These are phyloP conservation scores for Gnathonemus longibarbis DNA, from an alignment of 2,113 vertebrate genomes.

Conservation along the genomic window DNA sequence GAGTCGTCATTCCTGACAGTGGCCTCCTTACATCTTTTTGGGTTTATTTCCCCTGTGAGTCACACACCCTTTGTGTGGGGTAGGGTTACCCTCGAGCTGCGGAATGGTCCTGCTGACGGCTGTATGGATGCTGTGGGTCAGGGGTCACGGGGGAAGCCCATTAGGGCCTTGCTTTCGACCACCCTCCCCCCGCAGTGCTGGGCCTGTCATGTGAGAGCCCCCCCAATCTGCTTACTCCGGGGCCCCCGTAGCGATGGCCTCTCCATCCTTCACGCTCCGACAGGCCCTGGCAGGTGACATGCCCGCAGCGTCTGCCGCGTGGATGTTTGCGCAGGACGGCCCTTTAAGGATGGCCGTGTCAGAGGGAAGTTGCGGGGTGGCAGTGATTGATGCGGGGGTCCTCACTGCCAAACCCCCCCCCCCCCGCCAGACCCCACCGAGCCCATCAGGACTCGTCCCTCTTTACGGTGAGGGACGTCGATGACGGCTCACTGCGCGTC, in stretches of 20 bases:
- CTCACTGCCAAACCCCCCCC: background rate
- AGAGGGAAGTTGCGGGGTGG: background rate
- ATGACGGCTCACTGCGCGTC: background rate
- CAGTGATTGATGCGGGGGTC: background rate
- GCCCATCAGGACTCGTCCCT: background rate
- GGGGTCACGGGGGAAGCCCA: constrained; percentile 41
- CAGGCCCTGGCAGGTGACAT: constrained; percentile 10
- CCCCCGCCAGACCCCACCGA: background rate
- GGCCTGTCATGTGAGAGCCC: background rate
- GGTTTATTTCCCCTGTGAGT: background rate
- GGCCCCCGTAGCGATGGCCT: background rate
- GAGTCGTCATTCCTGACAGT: background rate
- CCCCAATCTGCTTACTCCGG: constrained; percentile 19
- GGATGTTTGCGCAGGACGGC: background rate
- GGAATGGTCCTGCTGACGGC: constrained; percentile 45
- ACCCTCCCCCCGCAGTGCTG: background rate
- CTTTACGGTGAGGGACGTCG: background rate
- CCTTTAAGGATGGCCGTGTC: background rate
- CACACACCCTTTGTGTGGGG: background rate
- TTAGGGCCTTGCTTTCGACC: constrained; percentile 52
- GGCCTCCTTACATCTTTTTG: background rate
- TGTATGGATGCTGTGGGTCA: constrained; percentile 46
- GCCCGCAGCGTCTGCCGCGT: background rate
- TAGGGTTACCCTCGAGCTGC: background rate
- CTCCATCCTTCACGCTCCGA: background rate